Evolutionary conservation across 2,797 vertebrate species (phyloP).

Genomic region (Intellagama lesueurii): DNA sequence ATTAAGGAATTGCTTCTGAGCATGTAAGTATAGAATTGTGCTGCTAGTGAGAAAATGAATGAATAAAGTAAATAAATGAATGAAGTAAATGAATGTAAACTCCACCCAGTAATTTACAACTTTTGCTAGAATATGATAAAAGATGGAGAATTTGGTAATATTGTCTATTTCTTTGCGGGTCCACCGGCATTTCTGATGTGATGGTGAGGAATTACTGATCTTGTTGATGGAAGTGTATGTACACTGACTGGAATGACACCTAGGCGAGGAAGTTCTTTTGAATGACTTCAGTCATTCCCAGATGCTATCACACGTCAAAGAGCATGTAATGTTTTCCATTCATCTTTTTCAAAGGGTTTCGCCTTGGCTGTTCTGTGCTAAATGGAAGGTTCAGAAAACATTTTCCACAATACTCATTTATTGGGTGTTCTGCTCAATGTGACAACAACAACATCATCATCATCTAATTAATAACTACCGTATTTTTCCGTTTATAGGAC

Average conservation of each 20-base stretch:
- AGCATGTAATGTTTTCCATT: slow-evolving; percentile 43
- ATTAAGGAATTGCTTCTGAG: neutral
- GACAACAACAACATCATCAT: neutral
- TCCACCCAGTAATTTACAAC: slow-evolving; percentile 10
- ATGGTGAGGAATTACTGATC: slow-evolving; percentile 68
- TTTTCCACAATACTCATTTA: slow-evolving; percentile 44
- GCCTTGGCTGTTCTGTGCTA: slow-evolving; percentile 51
- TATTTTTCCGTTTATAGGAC: no score
- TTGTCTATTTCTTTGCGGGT: slow-evolving; percentile 16
- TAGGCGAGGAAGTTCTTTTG: slow-evolving; percentile 66
- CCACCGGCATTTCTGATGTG: slow-evolving; percentile 52
- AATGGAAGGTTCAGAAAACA: slow-evolving; percentile 50
- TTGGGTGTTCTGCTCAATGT: neutral
- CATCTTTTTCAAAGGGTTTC: slow-evolving; percentile 58
- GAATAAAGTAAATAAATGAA: no score
- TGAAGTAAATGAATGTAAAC: neutral
- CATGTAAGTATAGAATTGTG: neutral
- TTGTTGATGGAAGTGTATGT: slow-evolving; percentile 65
- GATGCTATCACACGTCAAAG: slow-evolving; percentile 43
- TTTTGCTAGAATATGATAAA: slow-evolving; percentile 23
- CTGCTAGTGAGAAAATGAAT: neutral
- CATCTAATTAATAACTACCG: no score
- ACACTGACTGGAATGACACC: slow-evolving; percentile 68
- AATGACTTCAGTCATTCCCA: slow-evolving; percentile 57
- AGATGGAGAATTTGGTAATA: neutral